Percentiles rank a stretch among this genome's conserved stretches.
These are phyloP conservation scores for Acrobasis repandana DNA, from an alignment of 2,888 invertebrate genomes.

Conservation along the genomic window DNA sequence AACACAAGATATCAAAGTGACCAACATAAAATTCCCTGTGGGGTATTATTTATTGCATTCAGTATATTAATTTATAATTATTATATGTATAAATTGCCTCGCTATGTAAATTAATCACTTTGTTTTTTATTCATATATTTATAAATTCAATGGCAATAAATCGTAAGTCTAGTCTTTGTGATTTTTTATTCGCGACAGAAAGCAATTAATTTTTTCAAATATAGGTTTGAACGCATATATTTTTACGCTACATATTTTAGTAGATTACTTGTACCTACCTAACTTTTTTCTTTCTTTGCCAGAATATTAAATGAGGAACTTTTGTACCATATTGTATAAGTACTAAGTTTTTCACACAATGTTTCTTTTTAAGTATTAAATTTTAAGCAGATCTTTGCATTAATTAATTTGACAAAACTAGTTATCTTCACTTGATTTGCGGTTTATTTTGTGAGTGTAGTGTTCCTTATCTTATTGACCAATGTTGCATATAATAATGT, in stretches of 20 bases:
- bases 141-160: constrained; percentile 15
- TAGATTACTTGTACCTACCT: not conserved
- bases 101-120: constrained; percentile 16
- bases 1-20: constrained; percentile 7
- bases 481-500: too few relatives aligned
- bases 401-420: too few relatives aligned
- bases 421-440: too few relatives aligned
- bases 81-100: constrained; percentile 12
- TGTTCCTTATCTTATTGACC: too few relatives aligned
- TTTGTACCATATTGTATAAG: too few relatives aligned
- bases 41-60: constrained; percentile 20
- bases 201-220: constrained; percentile 3
- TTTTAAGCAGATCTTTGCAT: too few relatives aligned
- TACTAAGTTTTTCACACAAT: too few relatives aligned
- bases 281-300: not conserved
- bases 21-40: constrained; percentile 12
- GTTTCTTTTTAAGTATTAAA: too few relatives aligned
- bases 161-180: not conserved
- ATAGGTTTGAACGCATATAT: constrained; percentile 3
- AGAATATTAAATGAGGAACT: not conserved
- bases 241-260: not conserved
- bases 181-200: constrained; percentile 1
- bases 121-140: constrained; percentile 14
- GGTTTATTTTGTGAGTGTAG: too few relatives aligned
- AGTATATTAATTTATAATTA: constrained; percentile 20